A percentile compares a stretch with the other conserved stretches of the same genome.
Conservation (phyloP, 2,888 invertebrate species). For the Drosophila paramelanica region DNA sequence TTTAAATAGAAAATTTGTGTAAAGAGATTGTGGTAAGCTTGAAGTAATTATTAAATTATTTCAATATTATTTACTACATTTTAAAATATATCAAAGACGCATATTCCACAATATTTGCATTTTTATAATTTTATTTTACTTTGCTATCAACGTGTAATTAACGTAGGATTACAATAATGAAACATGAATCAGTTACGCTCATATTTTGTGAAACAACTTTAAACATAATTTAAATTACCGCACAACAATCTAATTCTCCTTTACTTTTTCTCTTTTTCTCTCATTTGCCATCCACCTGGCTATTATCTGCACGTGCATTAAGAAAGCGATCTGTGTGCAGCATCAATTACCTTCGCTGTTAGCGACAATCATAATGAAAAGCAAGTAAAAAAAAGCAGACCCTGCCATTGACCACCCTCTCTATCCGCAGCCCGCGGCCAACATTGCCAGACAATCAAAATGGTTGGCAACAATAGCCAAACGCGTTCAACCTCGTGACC, state of each 20-base stretch:
- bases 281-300: neutral
- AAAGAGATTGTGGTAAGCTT: no score
- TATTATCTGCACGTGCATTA: constrained; percentile 44
- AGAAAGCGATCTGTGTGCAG: constrained; percentile 28
- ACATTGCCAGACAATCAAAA: constrained; percentile 36
- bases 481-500: constrained; percentile 70
- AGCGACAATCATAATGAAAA: constrained; percentile 50
- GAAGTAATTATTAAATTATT: no score
- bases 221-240: constrained; percentile 18
- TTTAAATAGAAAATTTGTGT: no score
- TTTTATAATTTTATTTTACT: neutral
- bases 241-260: constrained; percentile 1
- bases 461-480: constrained; percentile 60
- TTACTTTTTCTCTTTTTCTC: neutral
- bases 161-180: neutral
- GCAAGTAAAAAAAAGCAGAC: constrained; percentile 19
- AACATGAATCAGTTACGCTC: neutral
- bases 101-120: neutral
- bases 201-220: constrained; percentile 8
- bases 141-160: neutral
- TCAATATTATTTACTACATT: no score
- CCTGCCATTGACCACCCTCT: neutral
- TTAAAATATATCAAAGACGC: no score
- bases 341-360: constrained; percentile 54
- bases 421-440: neutral